Conservation (phyloP, 1,140 invertebrate genomes). For the Lasioglossum baleicum region DNA sequence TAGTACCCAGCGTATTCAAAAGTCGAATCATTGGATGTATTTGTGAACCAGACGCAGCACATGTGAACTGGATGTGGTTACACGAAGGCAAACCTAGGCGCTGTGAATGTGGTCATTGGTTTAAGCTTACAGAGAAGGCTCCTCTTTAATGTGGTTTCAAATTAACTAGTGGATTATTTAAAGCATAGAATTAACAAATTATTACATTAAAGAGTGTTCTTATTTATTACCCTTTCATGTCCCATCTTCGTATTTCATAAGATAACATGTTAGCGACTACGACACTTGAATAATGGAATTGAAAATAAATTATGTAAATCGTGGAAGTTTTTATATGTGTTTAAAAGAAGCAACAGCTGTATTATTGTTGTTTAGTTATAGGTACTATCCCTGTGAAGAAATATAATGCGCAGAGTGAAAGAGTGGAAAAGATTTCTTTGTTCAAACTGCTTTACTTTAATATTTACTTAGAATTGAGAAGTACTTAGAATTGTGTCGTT, state of each 20-base stretch:
- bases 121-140: constrained; percentile 90
- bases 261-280: constrained; percentile 32
- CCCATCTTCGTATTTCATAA: not conserved
- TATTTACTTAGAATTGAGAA: no score
- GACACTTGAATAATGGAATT: not conserved
- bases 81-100: constrained; percentile 92
- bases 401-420: no score
- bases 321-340: not conserved
- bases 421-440: no score
- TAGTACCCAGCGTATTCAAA: constrained; percentile 93
- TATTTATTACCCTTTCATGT: constrained; percentile 50
- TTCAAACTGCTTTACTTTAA: no score
- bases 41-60: constrained; percentile 95
- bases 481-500: no score
- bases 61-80: constrained; percentile 96
- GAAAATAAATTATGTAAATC: not conserved
- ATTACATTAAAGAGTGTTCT: constrained; percentile 60
- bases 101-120: constrained; percentile 98
- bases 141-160: constrained; percentile 80
- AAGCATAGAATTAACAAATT: constrained; percentile 71
- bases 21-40: constrained; percentile 96
- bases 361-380: no score
- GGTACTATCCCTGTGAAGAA: no score
- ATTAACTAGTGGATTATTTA: constrained; percentile 72
- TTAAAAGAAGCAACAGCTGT: not conserved